Base-by-base conservation (phyloP, 2,113 vertebrate species). In the Engystomops pustulosus region DNA sequence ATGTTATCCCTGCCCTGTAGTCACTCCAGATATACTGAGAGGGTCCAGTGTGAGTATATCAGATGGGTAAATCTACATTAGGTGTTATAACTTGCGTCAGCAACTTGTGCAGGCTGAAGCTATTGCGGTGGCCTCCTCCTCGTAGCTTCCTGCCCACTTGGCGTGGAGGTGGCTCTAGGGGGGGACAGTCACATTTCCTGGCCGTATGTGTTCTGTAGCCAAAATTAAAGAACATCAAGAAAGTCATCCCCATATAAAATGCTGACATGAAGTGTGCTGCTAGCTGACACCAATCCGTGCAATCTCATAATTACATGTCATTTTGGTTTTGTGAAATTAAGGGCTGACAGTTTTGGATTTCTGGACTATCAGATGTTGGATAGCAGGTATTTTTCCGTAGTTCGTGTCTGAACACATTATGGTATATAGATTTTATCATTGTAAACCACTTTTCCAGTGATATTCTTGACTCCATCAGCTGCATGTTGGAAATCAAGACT, bases 401-500 rank as follows among this genome's bases (percentile, higher is more conserved):
- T 65, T 32, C 15, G 7, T 65, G 15, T 36, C 30, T 20, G 32
- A 20, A 20, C 27, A 36, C 62, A 36, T 67, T 36, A 5, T 32
- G 5, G 15, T 10, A 3, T 67, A 32, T 67, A 67, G 62, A 36
- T 36, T 36, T 36, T 65, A 32, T 65, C 60, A 65, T 18, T 18
- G 15, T 9, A 36, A 67, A 36, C 62, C 62, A 36, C 62, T 34
- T 36, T 67, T 72, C 12, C 69, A 72, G 69, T 27, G 41, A 71
- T 51, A 70, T 70, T 36, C 32, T 38, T n/a, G 60, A 18, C 25
- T 49, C 12, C 8, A 34, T 80, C 30, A 17, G 45, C 27, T 51
- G 38, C 38, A 44, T 25, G 34, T 67, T 17, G 17, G 41, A 55
- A 36, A 32, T 77, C 30, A 55, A 55, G 34, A 44, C 53, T 36